Percentiles rank a stretch among this genome's conserved stretches.
phyloP scores from a whole-genome alignment of 2,888 invertebrate species.

The Artemia sinica region DNA sequence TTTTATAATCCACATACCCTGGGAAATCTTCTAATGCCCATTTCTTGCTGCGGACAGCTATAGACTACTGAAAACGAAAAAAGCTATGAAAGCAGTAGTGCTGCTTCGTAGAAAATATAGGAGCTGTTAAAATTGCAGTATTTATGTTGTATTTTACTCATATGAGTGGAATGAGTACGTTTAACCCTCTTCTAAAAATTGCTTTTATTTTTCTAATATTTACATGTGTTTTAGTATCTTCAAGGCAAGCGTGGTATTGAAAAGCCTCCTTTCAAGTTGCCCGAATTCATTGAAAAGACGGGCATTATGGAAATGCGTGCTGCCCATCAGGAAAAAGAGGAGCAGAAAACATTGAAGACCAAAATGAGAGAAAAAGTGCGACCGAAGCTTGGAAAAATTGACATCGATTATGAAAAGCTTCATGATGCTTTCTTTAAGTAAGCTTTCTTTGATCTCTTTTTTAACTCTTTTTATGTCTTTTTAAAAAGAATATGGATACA shows the following conservation, averaged over 20 bases:
- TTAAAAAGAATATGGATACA: too few species aligned
- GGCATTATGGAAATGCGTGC: slow-evolving; percentile 99
- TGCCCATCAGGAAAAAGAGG: slow-evolving; percentile 91
- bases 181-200: too few species aligned
- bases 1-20: too few species aligned
- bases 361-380: slow-evolving; percentile 93
- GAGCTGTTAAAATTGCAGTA: too few species aligned
- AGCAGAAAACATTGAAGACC: slow-evolving; percentile 78
- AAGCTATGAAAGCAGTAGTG: too few species aligned
- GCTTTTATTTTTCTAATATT: neutral
- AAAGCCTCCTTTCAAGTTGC: slow-evolving; percentile 93
- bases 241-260: slow-evolving; percentile 98
- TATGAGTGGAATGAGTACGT: too few species aligned
- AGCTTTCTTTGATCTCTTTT: slow-evolving; percentile 27
- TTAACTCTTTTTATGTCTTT: too few species aligned
- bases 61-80: too few species aligned
- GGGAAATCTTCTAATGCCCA: too few species aligned
- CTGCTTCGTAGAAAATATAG: too few species aligned
- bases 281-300: slow-evolving; percentile 94
- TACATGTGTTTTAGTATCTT: slow-evolving; percentile 40
- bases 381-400: slow-evolving; percentile 96
- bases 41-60: too few species aligned
- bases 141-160: too few species aligned
- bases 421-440: slow-evolving; percentile 96
- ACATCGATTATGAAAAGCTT: slow-evolving; percentile 97